phyloP scores from a whole-genome alignment of 2,888 invertebrate genomes.

The Nephrocerus scutellatus region DNA sequence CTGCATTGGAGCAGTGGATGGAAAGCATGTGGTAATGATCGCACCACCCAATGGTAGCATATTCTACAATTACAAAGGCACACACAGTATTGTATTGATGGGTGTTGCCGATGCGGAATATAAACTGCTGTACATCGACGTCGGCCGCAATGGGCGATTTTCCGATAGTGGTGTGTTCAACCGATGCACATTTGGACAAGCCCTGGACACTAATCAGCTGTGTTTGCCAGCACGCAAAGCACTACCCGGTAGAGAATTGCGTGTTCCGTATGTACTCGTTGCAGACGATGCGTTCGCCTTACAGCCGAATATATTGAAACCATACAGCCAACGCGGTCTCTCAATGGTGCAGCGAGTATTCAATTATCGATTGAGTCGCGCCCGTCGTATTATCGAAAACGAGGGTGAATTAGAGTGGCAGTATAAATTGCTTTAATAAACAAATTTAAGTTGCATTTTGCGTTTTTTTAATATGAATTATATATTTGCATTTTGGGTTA shows the following conservation, averaged over 20 bases:
- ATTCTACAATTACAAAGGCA: conserved; percentile 14
- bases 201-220: conserved; percentile 4
- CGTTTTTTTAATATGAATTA: too few species aligned
- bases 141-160: conserved; percentile 1
- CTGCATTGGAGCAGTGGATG: conserved; percentile 1
- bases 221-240: conserved; percentile 2
- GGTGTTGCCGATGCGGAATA: conserved; percentile 14
- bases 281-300: conserved; percentile 8
- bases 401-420: too few species aligned
- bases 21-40: too few species aligned
- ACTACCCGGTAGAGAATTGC: conserved; percentile 9
- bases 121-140: too few species aligned
- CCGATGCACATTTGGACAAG: conserved; percentile 4
- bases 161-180: too few species aligned
- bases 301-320: not conserved
- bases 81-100: too few species aligned
- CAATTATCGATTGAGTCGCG: conserved; percentile 2
- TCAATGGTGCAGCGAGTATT: conserved; percentile 1
- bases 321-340: conserved; percentile 2
- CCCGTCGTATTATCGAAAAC: too few species aligned
- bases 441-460: too few species aligned
- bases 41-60: conserved; percentile 15
- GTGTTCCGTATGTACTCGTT: conserved; percentile 11
- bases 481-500: too few species aligned
- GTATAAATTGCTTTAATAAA: too few species aligned